Base-by-base conservation (phyloP, 2,113 vertebrate species). In the Thinocorus orbignyianus region DNA sequence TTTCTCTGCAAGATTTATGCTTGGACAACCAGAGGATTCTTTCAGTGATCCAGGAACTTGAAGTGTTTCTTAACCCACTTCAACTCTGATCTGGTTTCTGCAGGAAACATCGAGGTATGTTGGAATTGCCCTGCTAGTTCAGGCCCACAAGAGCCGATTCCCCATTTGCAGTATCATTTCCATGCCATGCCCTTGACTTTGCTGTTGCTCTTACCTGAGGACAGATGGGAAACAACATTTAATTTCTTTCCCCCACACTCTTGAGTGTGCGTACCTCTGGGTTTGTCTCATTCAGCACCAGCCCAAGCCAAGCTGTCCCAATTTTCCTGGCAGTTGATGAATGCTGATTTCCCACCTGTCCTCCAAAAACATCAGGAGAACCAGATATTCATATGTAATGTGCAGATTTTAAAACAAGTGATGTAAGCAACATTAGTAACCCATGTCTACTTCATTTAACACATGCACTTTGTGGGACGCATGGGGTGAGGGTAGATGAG, bases 381-480 rank as follows among this genome's bases (percentile, higher is more conserved):
- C 10, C 24, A 79, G 48, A 49, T 8, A 5, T 44, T 48, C 41
- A 20, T 0, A 0, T 13, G 10, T 60, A 72, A n/a, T n/a, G 72
- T 81, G 24, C 52, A 69, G 39, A 13, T 48, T 55, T 91, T 72
- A 48, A 70, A 83, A 31, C 11, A 58, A 11, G 13, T 7, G 4
- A 35, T 37, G 28, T 28, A 80, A 65, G 41, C 25, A 46, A 17
- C 11, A 24, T 66, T 57, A 73, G 11, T 35, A 80, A 41, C 10
- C 22, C 13, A 11, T 17, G 7, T 44, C 70, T 49, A 86, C 16
- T 26, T 85, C 49, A n/a, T 25, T 37, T 46, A 57, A 65, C 5
- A 11, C 14, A 33, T 6, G 7, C 8, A 39, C 5, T 28, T 44
- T 0, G 0, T 24, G 61, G 23, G 8, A 30, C 2, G 1, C 6